Percentiles rank a stretch among this genome's conserved stretches.
These are phyloP conservation scores for Petrolisthes cinctipes DNA, from an alignment of 2,888 invertebrate genomes.

Conservation along the genomic window DNA sequence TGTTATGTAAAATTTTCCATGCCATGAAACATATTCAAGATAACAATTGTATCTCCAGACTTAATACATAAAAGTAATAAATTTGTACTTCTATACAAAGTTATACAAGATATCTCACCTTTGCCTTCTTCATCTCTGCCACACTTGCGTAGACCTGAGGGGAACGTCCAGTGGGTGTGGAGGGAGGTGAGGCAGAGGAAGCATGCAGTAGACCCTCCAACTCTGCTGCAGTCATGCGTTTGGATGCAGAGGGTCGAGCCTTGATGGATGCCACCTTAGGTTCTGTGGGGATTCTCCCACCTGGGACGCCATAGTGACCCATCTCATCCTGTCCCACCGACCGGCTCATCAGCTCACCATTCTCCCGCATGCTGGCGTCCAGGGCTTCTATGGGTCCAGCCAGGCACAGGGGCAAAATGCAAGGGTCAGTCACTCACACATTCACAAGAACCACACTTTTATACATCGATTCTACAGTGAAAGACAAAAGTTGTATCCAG, in stretches of 20 bases:
- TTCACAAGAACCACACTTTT: neutral
- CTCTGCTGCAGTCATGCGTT: conserved; percentile 90
- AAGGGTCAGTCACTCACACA: conserved; percentile 36
- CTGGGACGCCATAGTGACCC: conserved; percentile 49
- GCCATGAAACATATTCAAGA: neutral
- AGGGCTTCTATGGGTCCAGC: conserved; percentile 54
- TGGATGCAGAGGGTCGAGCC: conserved; percentile 85
- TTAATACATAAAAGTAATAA: too few relatives aligned
- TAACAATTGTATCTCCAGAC: neutral
- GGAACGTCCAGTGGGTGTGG: conserved; percentile 69
- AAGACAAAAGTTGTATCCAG: too few relatives aligned
- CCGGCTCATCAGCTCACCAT: conserved; percentile 56
- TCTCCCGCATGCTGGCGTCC: conserved; percentile 62
- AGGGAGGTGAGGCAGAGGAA: conserved; percentile 70
- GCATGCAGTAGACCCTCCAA: conserved; percentile 88
- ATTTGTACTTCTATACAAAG: neutral
- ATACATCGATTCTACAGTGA: too few relatives aligned
- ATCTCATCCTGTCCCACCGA: conserved; percentile 48
- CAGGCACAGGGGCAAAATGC: conserved; percentile 37
- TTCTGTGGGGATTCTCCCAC: conserved; percentile 45
- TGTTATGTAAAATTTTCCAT: neutral
- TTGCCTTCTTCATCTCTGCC: conserved; percentile 92
- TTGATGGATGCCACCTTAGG: conserved; percentile 92
- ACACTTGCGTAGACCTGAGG: conserved; percentile 89
- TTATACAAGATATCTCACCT: conserved; percentile 71